phyloP scores from a whole-genome alignment of 2,113 vertebrate species.

The Sisor rabdophorus region DNA sequence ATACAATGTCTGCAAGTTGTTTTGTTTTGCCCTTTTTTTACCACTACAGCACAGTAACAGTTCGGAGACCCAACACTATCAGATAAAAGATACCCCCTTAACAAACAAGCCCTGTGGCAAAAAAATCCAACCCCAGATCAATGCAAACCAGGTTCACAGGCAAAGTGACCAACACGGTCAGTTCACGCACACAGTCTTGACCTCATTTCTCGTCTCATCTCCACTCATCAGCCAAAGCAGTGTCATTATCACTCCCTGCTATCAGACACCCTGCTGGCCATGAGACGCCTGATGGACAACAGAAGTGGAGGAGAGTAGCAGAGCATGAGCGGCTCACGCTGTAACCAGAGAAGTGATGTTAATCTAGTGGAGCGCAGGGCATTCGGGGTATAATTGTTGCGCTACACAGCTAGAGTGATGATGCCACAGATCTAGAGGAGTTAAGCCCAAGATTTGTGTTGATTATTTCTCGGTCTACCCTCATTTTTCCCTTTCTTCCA shows the following conservation, averaged over 20 bases:
- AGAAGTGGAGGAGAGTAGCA: conserved; percentile 45
- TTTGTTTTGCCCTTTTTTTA: conserved; percentile 3
- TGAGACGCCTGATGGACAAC: conserved; percentile 39
- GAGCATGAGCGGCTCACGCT: conserved; percentile 49
- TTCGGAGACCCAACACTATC: conserved; percentile 28
- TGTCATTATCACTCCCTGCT: conserved; percentile 67
- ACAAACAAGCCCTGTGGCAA: conserved; percentile 28
- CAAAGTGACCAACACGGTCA: conserved; percentile 47
- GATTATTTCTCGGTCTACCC: conserved; percentile 37
- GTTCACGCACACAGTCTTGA: conserved; percentile 55
- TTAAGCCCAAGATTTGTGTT: conserved; percentile 60
- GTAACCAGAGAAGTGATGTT: conserved; percentile 71
- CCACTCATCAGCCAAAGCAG: conserved; percentile 59
- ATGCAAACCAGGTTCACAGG: conserved; percentile 59
- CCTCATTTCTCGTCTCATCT: conserved; percentile 57
- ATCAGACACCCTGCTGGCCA: conserved; percentile 69
- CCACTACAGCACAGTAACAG: conserved; percentile 14
- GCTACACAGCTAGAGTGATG: conserved; percentile 65
- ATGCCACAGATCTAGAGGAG: conserved; percentile 58
- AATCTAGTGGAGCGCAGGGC: conserved; percentile 63
- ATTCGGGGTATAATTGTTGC: conserved; percentile 75
- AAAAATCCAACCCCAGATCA: conserved; percentile 27
- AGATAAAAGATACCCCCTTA: conserved; percentile 33
- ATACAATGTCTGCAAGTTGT: neutral
- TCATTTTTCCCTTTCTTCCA: conserved; percentile 16